Evolutionary conservation across 2,888 invertebrate genomes (phyloP).

Genomic region (Pimpla rufipes): DNA sequence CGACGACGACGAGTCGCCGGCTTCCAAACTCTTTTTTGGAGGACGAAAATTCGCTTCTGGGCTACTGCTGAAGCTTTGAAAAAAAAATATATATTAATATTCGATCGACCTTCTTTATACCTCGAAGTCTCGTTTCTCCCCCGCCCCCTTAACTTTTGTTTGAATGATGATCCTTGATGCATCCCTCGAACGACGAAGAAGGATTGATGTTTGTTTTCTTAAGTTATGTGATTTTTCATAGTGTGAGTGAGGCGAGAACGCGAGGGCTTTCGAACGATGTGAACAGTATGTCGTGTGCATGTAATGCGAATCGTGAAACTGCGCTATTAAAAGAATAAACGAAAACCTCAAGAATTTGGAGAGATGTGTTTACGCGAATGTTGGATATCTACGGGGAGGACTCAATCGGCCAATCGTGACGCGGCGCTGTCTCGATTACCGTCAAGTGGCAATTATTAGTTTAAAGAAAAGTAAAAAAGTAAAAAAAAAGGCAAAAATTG

Average conservation of each 20-base stretch:
- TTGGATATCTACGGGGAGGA: conserved; percentile 1
- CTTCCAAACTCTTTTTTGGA: neutral
- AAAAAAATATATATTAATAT: conserved; percentile 9
- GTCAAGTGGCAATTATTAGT: conserved; percentile 28
- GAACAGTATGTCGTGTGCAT: conserved; percentile 5
- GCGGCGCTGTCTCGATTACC: conserved; percentile 16
- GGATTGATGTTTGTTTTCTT: conserved; percentile 43
- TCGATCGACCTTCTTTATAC: conserved; percentile 27
- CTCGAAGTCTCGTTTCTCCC: conserved; percentile 43
- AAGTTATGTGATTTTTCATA: conserved; percentile 39
- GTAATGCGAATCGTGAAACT: conserved; percentile 14
- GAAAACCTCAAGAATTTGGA: neutral
- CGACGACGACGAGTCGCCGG: conserved; percentile 8
- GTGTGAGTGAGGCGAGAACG: conserved; percentile 1
- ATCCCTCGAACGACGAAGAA: conserved; percentile 26
- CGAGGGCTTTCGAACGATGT: neutral
- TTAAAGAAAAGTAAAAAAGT: neutral
- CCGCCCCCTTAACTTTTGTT: conserved; percentile 20
- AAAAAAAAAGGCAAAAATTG: neutral
- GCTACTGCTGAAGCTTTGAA: neutral
- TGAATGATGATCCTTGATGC: conserved; percentile 8
- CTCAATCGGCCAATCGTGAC: neutral
- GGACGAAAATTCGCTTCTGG: conserved; percentile 5
- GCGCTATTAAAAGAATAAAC: conserved; percentile 19
- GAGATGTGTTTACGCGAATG: conserved; percentile 30